phyloP scores from a whole-genome alignment of 2,888 invertebrate genomes.

The Augiades crinisus region DNA sequence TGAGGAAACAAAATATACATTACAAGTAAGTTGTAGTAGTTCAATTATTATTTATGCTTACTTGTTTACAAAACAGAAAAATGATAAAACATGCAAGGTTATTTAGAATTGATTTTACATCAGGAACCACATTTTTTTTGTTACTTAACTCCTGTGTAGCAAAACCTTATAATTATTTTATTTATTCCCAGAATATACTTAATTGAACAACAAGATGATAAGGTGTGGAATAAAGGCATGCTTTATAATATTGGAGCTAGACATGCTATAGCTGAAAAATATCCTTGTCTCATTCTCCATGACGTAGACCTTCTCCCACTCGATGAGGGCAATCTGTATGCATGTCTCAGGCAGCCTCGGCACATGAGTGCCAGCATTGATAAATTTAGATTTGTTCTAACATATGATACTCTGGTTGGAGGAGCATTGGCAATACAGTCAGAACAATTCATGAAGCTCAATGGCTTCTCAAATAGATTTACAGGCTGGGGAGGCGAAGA shows the following conservation, averaged over 20 bases:
- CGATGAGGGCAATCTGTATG: slow-evolving; percentile 90
- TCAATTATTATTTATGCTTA: too few species aligned
- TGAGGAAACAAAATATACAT: slow-evolving; percentile 90
- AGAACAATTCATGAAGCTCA: slow-evolving; percentile 51
- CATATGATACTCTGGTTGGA: slow-evolving; percentile 53
- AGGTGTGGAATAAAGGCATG: slow-evolving; percentile 93
- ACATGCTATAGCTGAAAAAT: slow-evolving; percentile 86
- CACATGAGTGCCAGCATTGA: slow-evolving; percentile 95
- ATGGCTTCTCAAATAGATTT: slow-evolving; percentile 69
- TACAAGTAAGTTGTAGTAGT: slow-evolving; percentile 78
- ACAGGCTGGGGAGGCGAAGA: slow-evolving; percentile 75
- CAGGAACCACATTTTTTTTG: too few species aligned
- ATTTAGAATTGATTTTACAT: too few species aligned
- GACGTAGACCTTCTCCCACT: slow-evolving; percentile 95
- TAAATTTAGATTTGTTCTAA: slow-evolving; percentile 78
- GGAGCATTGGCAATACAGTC: slow-evolving; percentile 62
- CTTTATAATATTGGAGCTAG: slow-evolving; percentile 93
- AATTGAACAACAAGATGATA: slow-evolving; percentile 89
- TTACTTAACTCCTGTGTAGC: too few species aligned
- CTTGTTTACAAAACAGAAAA: too few species aligned
- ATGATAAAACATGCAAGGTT: too few species aligned
- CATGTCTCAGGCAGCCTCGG: slow-evolving; percentile 88
- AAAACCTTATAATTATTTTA: not conserved
- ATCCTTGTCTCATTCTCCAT: slow-evolving; percentile 93
- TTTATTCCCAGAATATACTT: slow-evolving; percentile 85